Conservation (phyloP, 2,797 vertebrate genomes). For the Myiotriccus ornatus region DNA sequence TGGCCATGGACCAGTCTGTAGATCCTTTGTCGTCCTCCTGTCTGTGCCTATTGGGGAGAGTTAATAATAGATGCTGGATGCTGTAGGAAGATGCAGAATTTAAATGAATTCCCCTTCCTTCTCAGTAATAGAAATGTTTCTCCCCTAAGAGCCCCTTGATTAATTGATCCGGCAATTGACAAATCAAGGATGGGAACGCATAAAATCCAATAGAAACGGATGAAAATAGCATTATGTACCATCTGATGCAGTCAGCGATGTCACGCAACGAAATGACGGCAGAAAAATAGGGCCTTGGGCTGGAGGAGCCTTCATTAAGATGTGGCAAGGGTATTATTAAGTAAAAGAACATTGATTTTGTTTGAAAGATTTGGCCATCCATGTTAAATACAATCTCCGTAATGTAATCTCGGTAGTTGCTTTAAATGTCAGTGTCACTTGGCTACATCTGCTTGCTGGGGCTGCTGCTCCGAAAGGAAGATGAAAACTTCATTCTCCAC, state of each 20-base stretch:
- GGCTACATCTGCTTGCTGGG: constrained; percentile 15
- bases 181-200: constrained; percentile 42
- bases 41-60: background rate
- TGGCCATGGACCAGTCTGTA: background rate
- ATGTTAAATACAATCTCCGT: constrained; percentile 58
- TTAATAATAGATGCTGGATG: background rate
- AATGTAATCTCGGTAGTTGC: constrained; percentile 42
- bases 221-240: constrained; percentile 57
- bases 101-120: constrained; percentile 40
- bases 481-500: background rate
- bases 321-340: constrained; percentile 48
- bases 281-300: constrained; percentile 48
- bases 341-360: constrained; percentile 55
- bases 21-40: background rate
- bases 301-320: constrained; percentile 46
- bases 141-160: constrained; percentile 42
- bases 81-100: constrained; percentile 13
- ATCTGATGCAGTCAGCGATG: constrained; percentile 37
- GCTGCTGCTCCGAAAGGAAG: background rate
- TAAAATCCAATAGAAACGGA: constrained; percentile 52
- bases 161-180: constrained; percentile 54
- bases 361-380: constrained; percentile 45
- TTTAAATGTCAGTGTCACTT: constrained; percentile 57
- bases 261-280: background rate
- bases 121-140: constrained; percentile 32